phyloP scores from a whole-genome alignment of 2,113 vertebrate genomes.

The Oncorhynchus mykiss region DNA sequence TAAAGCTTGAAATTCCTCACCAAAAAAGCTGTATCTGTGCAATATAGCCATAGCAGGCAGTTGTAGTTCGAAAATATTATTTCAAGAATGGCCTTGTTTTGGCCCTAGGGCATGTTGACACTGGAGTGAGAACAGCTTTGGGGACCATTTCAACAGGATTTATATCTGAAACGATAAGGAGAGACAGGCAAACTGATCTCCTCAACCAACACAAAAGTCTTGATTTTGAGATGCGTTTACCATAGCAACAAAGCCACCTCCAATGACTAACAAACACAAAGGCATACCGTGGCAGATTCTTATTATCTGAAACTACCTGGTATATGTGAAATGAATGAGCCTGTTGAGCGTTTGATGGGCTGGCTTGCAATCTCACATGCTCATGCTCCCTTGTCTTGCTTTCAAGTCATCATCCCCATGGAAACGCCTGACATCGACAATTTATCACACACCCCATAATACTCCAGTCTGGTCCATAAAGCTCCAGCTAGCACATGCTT shows the following conservation, averaged over 20 bases:
- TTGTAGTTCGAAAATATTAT: slow-evolving; percentile 53
- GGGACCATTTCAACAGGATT: slow-evolving; percentile 45
- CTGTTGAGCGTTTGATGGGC: slow-evolving; percentile 60
- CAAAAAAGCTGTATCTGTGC: slow-evolving; percentile 50
- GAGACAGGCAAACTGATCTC: neutral
- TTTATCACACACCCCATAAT: slow-evolving; percentile 65
- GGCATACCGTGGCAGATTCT: slow-evolving; percentile 42
- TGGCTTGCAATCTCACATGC: slow-evolving; percentile 70
- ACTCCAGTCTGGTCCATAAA: slow-evolving; percentile 34
- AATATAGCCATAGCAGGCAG: slow-evolving; percentile 44
- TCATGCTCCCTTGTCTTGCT: slow-evolving; percentile 63
- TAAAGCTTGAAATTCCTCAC: slow-evolving; percentile 25
- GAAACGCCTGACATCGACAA: slow-evolving; percentile 74
- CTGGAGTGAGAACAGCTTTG: slow-evolving; percentile 33
- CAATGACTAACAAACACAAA: neutral
- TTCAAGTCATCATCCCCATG: slow-evolving; percentile 74
- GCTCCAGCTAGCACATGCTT: slow-evolving; percentile 59
- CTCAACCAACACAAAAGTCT: neutral
- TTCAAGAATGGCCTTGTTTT: slow-evolving; percentile 52
- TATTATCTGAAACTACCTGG: slow-evolving; percentile 65
- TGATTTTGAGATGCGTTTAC: neutral
- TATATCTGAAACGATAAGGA: slow-evolving; percentile 46
- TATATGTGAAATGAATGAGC: slow-evolving; percentile 70
- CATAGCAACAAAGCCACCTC: neutral
- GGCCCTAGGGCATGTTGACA: slow-evolving; percentile 56